A percentile compares a stretch with the other conserved stretches of the same genome.
These are phyloP conservation scores for Natator depressus DNA, from an alignment of 2,113 vertebrate genomes.

Conservation along the genomic window DNA sequence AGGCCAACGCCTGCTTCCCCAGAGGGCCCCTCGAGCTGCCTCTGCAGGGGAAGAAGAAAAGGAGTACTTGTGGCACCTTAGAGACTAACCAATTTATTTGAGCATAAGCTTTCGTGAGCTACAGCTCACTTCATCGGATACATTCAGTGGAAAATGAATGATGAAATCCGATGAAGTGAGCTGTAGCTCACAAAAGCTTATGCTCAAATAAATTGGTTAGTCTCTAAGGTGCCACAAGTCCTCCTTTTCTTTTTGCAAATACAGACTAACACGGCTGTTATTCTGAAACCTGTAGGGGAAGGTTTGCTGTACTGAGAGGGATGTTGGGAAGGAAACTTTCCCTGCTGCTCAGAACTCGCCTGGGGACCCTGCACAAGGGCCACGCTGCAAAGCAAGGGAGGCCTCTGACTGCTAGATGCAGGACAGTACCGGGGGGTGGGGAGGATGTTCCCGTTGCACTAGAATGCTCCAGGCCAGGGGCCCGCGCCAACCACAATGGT, in stretches of 20 bases:
- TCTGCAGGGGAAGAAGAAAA: not conserved
- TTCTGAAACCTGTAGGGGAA: not conserved
- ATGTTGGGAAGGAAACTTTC: not conserved
- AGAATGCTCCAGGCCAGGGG: not conserved
- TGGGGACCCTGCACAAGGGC: not conserved
- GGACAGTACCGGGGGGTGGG: not conserved
- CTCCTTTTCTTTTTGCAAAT: too few species aligned
- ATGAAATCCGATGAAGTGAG: too few species aligned
- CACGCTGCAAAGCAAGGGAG: not conserved
- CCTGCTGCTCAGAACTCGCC: not conserved
- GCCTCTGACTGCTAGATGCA: not conserved
- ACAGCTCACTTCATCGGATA: too few species aligned
- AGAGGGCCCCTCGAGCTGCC: not conserved
- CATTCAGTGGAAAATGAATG: too few species aligned
- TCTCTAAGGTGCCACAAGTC: too few species aligned
- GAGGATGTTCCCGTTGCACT: not conserved
- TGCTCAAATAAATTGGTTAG: too few species aligned
- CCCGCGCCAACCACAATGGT: not conserved
- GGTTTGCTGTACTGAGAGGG: not conserved
- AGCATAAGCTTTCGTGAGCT: too few species aligned
- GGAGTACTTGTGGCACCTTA: too few species aligned
- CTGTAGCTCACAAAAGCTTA: too few species aligned
- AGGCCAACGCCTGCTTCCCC: not conserved
- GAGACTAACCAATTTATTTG: too few species aligned
- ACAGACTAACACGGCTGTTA: too few species aligned